A percentile compares a stretch with the other conserved stretches of the same genome.
Conservation (phyloP, 2,797 vertebrate genomes). For the Alca torda region DNA sequence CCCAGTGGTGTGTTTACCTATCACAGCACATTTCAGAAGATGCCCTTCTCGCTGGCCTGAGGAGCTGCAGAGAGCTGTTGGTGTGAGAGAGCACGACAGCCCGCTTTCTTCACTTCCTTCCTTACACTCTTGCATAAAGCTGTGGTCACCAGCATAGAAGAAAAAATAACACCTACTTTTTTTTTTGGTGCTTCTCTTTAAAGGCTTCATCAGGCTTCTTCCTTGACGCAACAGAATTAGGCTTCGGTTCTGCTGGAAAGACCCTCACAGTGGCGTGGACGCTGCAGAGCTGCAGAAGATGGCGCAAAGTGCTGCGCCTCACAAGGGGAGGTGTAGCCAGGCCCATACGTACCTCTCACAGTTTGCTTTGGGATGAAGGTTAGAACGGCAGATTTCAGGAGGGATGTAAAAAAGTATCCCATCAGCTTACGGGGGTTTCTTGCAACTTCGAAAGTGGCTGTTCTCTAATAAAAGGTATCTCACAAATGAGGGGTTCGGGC, state of each 20-base stretch:
- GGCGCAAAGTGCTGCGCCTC: background rate
- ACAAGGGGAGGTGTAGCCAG: background rate
- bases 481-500: background rate
- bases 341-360: background rate
- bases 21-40: background rate
- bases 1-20: background rate
- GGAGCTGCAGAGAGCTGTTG: background rate
- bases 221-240: background rate
- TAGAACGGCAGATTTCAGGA: background rate
- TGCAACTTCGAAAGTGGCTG: background rate
- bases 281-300: background rate
- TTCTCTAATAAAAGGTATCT: background rate
- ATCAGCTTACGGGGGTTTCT: background rate
- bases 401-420: background rate
- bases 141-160: background rate
- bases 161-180: background rate
- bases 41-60: background rate
- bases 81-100: background rate
- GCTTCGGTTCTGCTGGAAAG: background rate
- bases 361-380: background rate
- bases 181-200: background rate
- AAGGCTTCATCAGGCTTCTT: background rate
- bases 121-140: background rate
- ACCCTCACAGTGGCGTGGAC: accelerated
- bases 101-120: slow-evolving; percentile 65